Evolutionary conservation across 2,113 vertebrate species (phyloP), one percentile per base, ranked within the genome.

Genomic region (Pavo muticus): DNA sequence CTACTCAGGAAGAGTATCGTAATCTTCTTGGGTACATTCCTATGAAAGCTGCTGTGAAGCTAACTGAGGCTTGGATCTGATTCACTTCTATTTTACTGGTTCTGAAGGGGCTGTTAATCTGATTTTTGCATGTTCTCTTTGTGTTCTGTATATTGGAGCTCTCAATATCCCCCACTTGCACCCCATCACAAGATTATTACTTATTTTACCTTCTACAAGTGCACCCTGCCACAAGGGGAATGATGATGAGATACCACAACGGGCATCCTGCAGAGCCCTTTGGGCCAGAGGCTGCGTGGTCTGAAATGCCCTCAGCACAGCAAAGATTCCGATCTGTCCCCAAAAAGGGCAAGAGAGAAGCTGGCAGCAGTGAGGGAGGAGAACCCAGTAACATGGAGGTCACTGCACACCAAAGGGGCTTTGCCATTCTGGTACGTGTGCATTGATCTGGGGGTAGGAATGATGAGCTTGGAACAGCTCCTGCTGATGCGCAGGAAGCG

Each of bases 341-440:
- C 60, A 48, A 2, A 57, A 56, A 80, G 75, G 48, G 44, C 57
- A 52, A 42, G 45, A 24, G 64, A 52, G 37, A 54, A 68, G 13
- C 56, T 37, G 73, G 44, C 39, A 57, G 44, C 40, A 45, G 35
- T 2, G 20, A 77, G 25, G 5, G 2, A 70, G 54, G 29, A 88
- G 65, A 68, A 60, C 11, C 13, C 61, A 68, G 14, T 19, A 71
- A 52, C 19, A 17, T 1, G 1, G 40, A 83, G 40, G 18, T 71
- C n/a, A 54, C 3, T 1, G 14, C 4, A 2, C 0, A 3, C 63
- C 44, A 20, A 32, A 27, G 17, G 52, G 12, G 3, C 14, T 87
- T 79, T 90, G 48, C 10, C 18, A 0, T 45, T 30, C 42, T 39
- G 23, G 40, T 11, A 6, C 0, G 13, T 9, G 21, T 27, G 30